Conservation (phyloP, 1,140 invertebrate genomes). For the Dinoponera quadriceps region DNA sequence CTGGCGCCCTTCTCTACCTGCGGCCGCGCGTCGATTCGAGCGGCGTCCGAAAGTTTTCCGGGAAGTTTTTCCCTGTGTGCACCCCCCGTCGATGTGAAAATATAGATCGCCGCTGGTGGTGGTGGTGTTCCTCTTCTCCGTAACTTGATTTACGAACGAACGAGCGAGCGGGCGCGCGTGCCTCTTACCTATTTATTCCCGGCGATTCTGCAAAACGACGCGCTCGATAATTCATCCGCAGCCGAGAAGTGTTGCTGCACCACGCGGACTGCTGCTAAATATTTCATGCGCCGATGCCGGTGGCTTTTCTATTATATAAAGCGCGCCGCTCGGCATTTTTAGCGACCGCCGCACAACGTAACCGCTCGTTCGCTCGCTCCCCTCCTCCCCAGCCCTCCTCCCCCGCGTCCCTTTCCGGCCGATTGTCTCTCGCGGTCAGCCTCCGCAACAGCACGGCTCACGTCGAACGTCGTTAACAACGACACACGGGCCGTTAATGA, state of each 20-base stretch:
- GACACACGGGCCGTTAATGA: not conserved
- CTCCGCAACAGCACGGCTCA: too few relatives aligned
- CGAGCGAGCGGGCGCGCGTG: not conserved
- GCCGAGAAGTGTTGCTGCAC: not conserved
- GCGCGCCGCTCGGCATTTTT: slow-evolving; percentile 16
- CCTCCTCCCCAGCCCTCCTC: not conserved
- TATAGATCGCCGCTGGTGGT: too few relatives aligned
- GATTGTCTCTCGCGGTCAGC: slow-evolving; percentile 12
- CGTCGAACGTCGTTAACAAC: slow-evolving; percentile 13
- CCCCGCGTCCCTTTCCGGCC: not conserved
- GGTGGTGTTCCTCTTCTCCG: too few relatives aligned
- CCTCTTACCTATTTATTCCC: not conserved
- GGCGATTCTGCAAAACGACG: slow-evolving; percentile 3
- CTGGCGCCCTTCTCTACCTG: too few relatives aligned
- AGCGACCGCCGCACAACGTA: slow-evolving; percentile 13
- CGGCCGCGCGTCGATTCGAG: too few relatives aligned
- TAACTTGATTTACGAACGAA: too few relatives aligned
- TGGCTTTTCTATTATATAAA: slow-evolving; percentile 45
- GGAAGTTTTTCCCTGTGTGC: too few relatives aligned
- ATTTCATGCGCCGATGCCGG: not conserved
- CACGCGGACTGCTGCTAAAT: slow-evolving; percentile 19
- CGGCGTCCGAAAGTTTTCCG: too few relatives aligned
- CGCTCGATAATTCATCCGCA: slow-evolving; percentile 12
- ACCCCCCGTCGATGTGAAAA: too few relatives aligned
- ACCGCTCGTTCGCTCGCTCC: not conserved